Evolutionary conservation across 2,797 vertebrate species (phyloP), one percentile per base, ranked within the genome.

Genomic region (Trachops cirrhosus): DNA sequence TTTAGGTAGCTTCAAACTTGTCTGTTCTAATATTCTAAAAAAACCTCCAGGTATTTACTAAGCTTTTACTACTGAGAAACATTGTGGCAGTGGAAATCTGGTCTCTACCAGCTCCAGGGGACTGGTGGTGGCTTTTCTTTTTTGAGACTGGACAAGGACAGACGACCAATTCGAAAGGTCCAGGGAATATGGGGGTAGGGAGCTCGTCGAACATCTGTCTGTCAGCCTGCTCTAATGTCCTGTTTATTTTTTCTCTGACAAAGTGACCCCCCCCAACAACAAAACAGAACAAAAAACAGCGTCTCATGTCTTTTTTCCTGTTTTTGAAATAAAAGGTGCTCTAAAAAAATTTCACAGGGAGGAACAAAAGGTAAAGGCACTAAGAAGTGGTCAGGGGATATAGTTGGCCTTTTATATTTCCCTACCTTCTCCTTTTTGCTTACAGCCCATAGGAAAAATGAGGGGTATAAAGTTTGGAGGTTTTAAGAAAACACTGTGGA

Each of bases 1-100:
- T 94, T 93, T 70, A 87, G 86, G 37, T 93, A 71, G 39, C 85
- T 83, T 95, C 67, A 95, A 26, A 86, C 34, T 86, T 83, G 39
- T 84, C 74, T 94, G 32, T 86, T 79, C 29, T 94, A 83, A 84
- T 85, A 84, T 59, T 92, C 52, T 84, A 50, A 73, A 71, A 67
- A 88, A n/a, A 2, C 57, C 71, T 91, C 22, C 18, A 87, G 54
- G n/a, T 92, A 54, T 41, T 86, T 85, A 77, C 22, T 77, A 79
- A 84, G 34, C 59, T 94, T 93, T 93, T 93, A 52, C 57, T 79
- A 4, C 48, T 92, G 34, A 74, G 92, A 92, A 92, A 46, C 77
- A 84, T 82, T 57, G 95, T 82, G 71, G 85, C 54, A 88, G 0
- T 78, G 34, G 12, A 75, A 78, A 7, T 89, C 21, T 86, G 59